Evolutionary conservation across 2,888 invertebrate genomes (phyloP), one percentile per base, ranked within the genome.

Genomic region (Masnerella sp.): DNA sequence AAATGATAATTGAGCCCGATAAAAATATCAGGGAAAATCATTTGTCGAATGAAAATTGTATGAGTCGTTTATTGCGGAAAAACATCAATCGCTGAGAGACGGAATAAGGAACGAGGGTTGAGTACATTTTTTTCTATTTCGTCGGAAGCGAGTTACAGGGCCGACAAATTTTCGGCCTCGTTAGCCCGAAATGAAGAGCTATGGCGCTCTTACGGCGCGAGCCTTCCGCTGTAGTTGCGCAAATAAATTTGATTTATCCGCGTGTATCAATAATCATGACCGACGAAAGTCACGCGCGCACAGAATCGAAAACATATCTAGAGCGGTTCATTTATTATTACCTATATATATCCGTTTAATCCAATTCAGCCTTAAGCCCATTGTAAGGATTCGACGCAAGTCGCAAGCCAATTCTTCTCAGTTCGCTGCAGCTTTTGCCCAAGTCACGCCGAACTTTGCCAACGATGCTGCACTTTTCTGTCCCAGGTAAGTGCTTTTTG

Each of bases 301-400:
- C 2, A 20, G 47, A 54, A 54, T 70, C 30, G 62, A 45, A 43
- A 69, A 62, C 65, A 68, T 71, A 78, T 75, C 77, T 68, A 70
- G 77, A 79, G 49, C 77, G 54, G 75, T 77, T 70, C 74, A 76
- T 77, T 76, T 73, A 65, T 75, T 73, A 71, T 65, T 64, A 51
- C 70, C 62, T 74, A 75, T 58, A 62, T 75, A 76, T 34, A 54
- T 54, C 18, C 30, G 43, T 80, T 77, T 85, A 85, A 85, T 85
- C 85, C 82, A 81, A 77, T 80, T 79, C 75, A 76, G 74, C 58
- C 74, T 62, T 77, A 75, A 76, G 61, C 54, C 70, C 56, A 62
- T 82, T 73, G 78, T 84, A 83, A 78, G 85, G 85, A 77, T 85
- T 85, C 85, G 52, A 71, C 43, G 56, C 77, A 74, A 75, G 76